Percentiles rank a stretch among this genome's conserved stretches.
Evolutionary conservation across 2,888 invertebrate genomes (phyloP).

Genomic region (Dioctria rufipes): DNA sequence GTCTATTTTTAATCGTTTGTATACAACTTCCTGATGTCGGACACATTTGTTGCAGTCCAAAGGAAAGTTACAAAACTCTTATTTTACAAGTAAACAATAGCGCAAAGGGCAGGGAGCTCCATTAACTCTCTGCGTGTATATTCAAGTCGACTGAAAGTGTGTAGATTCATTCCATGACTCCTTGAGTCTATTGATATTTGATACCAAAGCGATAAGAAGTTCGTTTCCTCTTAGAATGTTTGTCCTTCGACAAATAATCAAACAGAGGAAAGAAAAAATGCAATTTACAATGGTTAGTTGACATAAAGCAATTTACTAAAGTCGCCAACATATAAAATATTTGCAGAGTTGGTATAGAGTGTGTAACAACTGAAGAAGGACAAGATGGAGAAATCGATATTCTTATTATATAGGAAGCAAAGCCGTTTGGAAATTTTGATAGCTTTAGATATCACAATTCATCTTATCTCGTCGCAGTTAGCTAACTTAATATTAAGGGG

Average conservation of each 20-base stretch:
- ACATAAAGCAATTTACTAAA: conserved; percentile 7
- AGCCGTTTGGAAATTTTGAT: no score
- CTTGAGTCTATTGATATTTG: conserved; percentile 28
- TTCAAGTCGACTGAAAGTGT: no score
- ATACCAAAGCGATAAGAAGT: conserved; percentile 8
- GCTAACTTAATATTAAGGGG: no score
- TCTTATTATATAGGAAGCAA: no score
- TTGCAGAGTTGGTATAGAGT: no score
- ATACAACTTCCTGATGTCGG: neutral
- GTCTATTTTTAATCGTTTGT: conserved; percentile 19
- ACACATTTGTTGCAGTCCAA: conserved; percentile 19
- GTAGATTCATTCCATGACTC: neutral
- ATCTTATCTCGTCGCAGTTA: no score
- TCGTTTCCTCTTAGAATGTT: neutral
- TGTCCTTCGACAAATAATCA: conserved; percentile 12
- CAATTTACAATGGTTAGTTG: conserved; percentile 2
- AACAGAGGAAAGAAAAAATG: neutral
- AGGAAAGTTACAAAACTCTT: conserved; percentile 19
- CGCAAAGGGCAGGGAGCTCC: neutral
- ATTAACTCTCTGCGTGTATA: conserved; percentile 7
- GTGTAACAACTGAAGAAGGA: no score
- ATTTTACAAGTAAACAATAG: conserved; percentile 25
- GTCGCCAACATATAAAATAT: no score
- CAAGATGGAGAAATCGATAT: no score
- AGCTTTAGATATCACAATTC: no score